A percentile compares a stretch with the other conserved stretches of the same genome.
Evolutionary conservation across 2,113 vertebrate genomes (phyloP).

Genomic region (Agelaius tricolor): DNA sequence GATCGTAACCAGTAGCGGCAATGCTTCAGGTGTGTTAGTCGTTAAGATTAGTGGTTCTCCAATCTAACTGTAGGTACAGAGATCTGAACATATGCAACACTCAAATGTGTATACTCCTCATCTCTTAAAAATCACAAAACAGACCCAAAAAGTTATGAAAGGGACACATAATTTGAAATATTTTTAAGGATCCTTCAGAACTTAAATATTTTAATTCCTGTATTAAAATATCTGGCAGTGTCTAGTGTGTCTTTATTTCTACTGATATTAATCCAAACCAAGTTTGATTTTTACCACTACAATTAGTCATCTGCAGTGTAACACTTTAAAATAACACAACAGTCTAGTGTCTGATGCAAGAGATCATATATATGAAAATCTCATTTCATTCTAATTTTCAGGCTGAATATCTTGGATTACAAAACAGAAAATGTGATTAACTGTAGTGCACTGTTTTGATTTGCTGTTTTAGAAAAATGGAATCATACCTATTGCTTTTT

Average conservation of each 20-base stretch:
- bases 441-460: constrained; percentile 53
- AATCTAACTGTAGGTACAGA: constrained; percentile 66
- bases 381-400: constrained; percentile 26
- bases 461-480: constrained; percentile 16
- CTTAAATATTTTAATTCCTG: background rate
- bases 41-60: constrained; percentile 57
- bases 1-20: constrained; percentile 81
- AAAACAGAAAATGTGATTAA: constrained; percentile 51
- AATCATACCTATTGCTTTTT: background rate
- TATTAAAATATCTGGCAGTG: constrained; percentile 38
- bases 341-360: background rate
- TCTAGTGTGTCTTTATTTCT: constrained; percentile 39
- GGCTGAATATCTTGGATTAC: constrained; percentile 48
- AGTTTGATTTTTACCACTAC: constrained; percentile 32
- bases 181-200: background rate
- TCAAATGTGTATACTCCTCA: constrained; percentile 43
- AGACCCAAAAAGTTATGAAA: constrained; percentile 32
- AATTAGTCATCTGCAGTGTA: constrained; percentile 31
- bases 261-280: constrained; percentile 9
- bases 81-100: constrained; percentile 68
- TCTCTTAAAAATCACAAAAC: constrained; percentile 24
- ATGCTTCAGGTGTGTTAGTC: constrained; percentile 30
- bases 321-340: constrained; percentile 36
- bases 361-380: constrained; percentile 18
- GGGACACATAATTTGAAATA: constrained; percentile 56